Conservation (phyloP, 2,888 invertebrate genomes). For the Ormyrus nitidulus region DNA sequence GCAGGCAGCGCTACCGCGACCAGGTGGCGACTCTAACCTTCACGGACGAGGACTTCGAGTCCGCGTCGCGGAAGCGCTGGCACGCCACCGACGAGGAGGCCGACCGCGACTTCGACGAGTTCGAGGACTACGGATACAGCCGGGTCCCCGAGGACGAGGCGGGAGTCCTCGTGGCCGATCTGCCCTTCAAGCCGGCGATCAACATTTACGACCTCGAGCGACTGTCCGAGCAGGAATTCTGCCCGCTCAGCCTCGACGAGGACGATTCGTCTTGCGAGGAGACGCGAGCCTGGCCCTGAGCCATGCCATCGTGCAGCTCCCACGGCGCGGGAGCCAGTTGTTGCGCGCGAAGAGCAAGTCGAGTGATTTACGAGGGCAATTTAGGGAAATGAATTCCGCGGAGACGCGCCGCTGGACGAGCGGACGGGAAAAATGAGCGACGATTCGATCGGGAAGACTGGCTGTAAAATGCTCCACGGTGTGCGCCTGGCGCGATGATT, state of each 20-base stretch:
- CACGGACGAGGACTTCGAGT: conserved; percentile 64
- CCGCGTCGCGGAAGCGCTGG: background rate
- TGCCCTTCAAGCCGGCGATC: conserved; percentile 69
- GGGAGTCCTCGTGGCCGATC: conserved; percentile 48
- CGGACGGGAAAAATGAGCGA: too few species aligned
- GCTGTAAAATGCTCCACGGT: too few species aligned
- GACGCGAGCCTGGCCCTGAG: conserved; percentile 41
- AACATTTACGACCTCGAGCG: conserved; percentile 69
- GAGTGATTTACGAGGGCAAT: too few species aligned
- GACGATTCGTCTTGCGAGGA: conserved; percentile 62
- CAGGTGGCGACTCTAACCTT: conserved; percentile 62
- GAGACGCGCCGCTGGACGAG: too few species aligned
- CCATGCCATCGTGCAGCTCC: background rate
- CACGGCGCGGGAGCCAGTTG: too few species aligned
- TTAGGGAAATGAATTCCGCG: too few species aligned
- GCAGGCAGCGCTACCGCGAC: conserved; percentile 48
- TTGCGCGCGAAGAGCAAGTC: too few species aligned
- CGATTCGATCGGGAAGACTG: too few species aligned
- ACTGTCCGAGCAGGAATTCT: conserved; percentile 70
- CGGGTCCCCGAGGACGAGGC: conserved; percentile 52
- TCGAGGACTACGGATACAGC: conserved; percentile 60
- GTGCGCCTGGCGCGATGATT: too few species aligned
- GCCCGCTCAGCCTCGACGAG: conserved; percentile 68
- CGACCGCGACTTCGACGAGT: conserved; percentile 69
- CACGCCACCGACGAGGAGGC: conserved; percentile 14